phyloP scores from a whole-genome alignment of 2,888 invertebrate species.

The Sminthurides aquaticus region DNA sequence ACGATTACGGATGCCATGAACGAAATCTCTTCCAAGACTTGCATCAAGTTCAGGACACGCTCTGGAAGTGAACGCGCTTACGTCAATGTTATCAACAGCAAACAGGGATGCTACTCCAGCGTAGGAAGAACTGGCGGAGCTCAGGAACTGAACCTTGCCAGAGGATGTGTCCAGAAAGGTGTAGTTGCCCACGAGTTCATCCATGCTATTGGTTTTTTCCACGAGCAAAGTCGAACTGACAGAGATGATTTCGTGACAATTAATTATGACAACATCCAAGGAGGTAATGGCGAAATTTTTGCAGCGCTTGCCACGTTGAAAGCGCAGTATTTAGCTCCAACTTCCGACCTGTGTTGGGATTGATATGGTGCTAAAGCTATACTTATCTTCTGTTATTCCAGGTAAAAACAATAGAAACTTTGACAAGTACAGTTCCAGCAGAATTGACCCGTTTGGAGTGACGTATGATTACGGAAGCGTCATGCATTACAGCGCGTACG shows the following conservation, averaged over 20 bases:
- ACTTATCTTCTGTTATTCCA: too few relatives aligned
- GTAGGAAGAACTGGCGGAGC: neutral
- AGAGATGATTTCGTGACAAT: neutral
- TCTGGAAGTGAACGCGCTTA: neutral
- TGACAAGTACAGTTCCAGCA: too few relatives aligned
- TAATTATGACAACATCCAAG: neutral
- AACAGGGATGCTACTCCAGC: neutral
- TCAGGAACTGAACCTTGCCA: neutral
- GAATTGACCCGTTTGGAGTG: too few relatives aligned
- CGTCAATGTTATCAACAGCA: neutral
- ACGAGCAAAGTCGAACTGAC: neutral
- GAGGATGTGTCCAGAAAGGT: neutral
- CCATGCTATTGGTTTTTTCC: neutral
- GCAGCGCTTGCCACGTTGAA: too few relatives aligned
- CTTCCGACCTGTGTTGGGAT: too few relatives aligned
- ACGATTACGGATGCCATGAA: neutral
- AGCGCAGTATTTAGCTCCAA: too few relatives aligned
- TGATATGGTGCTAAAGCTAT: too few relatives aligned
- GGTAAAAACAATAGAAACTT: too few relatives aligned
- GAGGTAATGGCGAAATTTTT: too few relatives aligned
- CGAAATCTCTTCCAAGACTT: neutral
- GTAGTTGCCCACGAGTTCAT: neutral
- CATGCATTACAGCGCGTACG: too few relatives aligned
- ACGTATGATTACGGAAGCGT: too few relatives aligned
- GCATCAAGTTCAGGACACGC: neutral